A percentile compares a stretch with the other conserved stretches of the same genome.
These are phyloP conservation scores for Diplogasteroides magnus DNA, from an alignment of 1,140 invertebrate genomes.

Conservation along the genomic window DNA sequence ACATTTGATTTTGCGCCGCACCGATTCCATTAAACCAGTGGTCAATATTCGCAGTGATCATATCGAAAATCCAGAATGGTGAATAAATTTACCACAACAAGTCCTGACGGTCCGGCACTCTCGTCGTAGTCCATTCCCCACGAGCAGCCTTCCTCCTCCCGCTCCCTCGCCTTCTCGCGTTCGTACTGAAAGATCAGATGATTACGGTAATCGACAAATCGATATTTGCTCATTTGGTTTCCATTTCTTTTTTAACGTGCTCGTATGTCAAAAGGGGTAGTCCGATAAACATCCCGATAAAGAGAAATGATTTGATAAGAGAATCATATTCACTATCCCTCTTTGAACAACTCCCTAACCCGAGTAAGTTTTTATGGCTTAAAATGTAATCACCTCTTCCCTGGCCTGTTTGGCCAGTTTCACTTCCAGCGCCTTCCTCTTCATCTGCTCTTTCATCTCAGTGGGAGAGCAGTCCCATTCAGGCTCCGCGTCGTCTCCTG, in stretches of 20 bases:
- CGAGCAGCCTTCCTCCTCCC: conserved; percentile 53
- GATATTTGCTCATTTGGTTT: too few species aligned
- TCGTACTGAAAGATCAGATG: background rate
- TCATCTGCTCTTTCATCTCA: conserved; percentile 68
- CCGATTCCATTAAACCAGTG: too few species aligned
- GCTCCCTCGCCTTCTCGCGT: conserved; percentile 48
- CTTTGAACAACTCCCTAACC: too few species aligned
- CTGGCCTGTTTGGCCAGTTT: conserved; percentile 44
- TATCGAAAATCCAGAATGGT: background rate
- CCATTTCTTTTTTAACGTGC: conserved; percentile 39
- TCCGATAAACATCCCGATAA: too few species aligned
- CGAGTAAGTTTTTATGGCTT: too few species aligned
- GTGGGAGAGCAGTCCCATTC: conserved; percentile 75
- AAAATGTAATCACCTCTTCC: conserved; percentile 44
- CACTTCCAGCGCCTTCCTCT: conserved; percentile 54
- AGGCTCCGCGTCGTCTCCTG: conserved; percentile 75
- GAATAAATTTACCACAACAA: conserved; percentile 59
- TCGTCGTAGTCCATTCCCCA: conserved; percentile 34
- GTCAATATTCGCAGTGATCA: background rate
- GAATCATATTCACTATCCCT: too few species aligned
- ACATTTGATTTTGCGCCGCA: too few species aligned
- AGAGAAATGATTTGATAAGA: too few species aligned
- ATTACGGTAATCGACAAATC: too few species aligned
- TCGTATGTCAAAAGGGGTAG: too few species aligned
- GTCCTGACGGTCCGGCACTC: conserved; percentile 21